Evolutionary conservation across 2,797 vertebrate species (phyloP).

Genomic region (Leontocebus nigricollis): DNA sequence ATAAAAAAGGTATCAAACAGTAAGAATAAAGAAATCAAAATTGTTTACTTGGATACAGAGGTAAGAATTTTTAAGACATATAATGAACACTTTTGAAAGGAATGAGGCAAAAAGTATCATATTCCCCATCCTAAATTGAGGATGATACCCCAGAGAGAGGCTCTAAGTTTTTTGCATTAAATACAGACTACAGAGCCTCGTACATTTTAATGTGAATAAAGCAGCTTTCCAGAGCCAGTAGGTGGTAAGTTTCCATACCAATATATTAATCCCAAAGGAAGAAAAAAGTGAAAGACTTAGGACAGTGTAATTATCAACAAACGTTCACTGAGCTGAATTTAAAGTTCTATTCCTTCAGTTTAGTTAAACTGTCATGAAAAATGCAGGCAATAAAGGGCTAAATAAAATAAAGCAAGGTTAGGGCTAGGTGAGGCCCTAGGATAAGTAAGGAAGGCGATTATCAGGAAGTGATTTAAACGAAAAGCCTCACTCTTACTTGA

Average conservation of each 20-base stretch:
- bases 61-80: slow-evolving; percentile 8
- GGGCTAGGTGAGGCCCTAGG: background rate
- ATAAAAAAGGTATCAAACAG: background rate
- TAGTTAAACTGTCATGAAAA: slow-evolving; percentile 17
- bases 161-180: slow-evolving; percentile 8
- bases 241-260: background rate
- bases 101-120: background rate
- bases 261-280: slow-evolving; percentile 28
- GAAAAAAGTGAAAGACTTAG: background rate
- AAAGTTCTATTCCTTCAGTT: slow-evolving; percentile 3
- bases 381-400: background rate
- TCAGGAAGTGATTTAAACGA: background rate
- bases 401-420: slow-evolving; percentile 17
- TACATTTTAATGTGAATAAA: slow-evolving; percentile 23
- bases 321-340: slow-evolving; percentile 25
- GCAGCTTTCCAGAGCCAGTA: slow-evolving; percentile 4
- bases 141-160: background rate
- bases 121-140: background rate
- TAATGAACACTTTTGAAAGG: slow-evolving; percentile 31
- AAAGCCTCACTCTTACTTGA: background rate
- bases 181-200: background rate
- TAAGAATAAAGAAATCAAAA: slow-evolving; percentile 30
- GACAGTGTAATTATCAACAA: background rate
- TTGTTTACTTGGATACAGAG: slow-evolving; percentile 19
- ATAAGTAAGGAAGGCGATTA: slow-evolving; percentile 1